These are phyloP conservation scores for Agrochola circellaris DNA, from an alignment of 2,888 invertebrate species.

Conservation along the genomic window DNA sequence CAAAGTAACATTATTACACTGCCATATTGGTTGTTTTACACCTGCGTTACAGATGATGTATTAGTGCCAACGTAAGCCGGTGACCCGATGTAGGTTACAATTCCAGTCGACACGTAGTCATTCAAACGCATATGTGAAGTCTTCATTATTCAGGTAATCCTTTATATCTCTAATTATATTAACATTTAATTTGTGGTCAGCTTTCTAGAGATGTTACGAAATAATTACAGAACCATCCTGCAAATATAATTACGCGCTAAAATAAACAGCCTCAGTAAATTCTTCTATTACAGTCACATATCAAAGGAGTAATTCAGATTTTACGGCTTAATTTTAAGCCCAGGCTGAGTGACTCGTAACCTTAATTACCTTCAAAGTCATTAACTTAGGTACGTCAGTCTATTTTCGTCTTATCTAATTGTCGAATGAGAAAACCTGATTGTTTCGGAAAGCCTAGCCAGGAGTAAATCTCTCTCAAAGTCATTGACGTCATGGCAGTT, in stretches of 20 bases:
- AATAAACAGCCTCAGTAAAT: slow-evolving; percentile 23
- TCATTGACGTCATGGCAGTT: neutral
- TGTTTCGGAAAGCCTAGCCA: slow-evolving; percentile 8
- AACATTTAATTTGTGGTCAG: neutral
- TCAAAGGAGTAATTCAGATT: slow-evolving; percentile 45
- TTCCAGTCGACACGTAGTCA: neutral
- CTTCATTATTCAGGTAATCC: neutral
- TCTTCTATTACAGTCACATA: slow-evolving; percentile 31
- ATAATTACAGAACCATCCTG: neutral
- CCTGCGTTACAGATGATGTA: slow-evolving; percentile 9
- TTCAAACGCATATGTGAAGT: slow-evolving; percentile 20
- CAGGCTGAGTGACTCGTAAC: slow-evolving; percentile 16
- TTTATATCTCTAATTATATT: neutral
- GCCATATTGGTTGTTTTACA: neutral
- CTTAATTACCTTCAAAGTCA: slow-evolving; percentile 46
- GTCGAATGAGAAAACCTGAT: slow-evolving; percentile 16
- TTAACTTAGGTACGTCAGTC: slow-evolving; percentile 24
- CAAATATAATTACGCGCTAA: slow-evolving; percentile 21
- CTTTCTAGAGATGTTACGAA: neutral
- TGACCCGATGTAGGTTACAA: slow-evolving; percentile 18
- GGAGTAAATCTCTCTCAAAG: neutral
- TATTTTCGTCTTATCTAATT: slow-evolving; percentile 33
- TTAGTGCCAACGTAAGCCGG: neutral
- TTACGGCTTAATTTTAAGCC: slow-evolving; percentile 31
- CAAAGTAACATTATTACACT: slow-evolving; percentile 11